These are phyloP conservation scores for Antedon mediterranea DNA, from an alignment of 53 echinoderm and acorn worm genomes.

Conservation along the genomic window DNA sequence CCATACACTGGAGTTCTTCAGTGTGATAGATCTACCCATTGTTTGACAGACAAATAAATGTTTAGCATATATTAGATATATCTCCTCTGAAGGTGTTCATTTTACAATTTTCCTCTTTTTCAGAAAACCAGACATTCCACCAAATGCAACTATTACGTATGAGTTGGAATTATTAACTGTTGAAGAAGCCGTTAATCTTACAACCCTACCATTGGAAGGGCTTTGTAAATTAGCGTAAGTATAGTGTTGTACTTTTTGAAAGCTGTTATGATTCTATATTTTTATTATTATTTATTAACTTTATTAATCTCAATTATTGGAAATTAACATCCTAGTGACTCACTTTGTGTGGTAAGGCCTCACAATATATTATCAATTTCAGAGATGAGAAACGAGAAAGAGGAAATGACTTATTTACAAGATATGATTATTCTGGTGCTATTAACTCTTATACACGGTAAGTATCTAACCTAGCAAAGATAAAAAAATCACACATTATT, in stretches of 20 bases:
- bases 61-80: too few species aligned
- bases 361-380: neutral
- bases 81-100: too few species aligned
- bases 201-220: constrained; percentile 28
- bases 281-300: too few species aligned
- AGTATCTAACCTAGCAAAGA: neutral
- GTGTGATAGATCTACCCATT: too few species aligned
- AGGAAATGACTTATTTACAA: constrained; percentile 64
- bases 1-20: too few species aligned
- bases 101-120: constrained; percentile 5
- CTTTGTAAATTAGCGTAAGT: constrained; percentile 63
- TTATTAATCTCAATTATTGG: too few species aligned
- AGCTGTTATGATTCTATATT: too few species aligned
- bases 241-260: neutral
- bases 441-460: constrained; percentile 88
- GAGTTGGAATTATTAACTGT: constrained; percentile 62
- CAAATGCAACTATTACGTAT: constrained; percentile 54
- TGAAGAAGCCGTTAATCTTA: constrained; percentile 32
- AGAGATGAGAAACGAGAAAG: constrained; percentile 86
- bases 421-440: constrained; percentile 73
- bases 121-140: constrained; percentile 48
- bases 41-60: too few species aligned
- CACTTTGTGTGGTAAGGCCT: too few species aligned
- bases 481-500: too few species aligned
- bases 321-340: too few species aligned